Percentiles rank a stretch among this genome's conserved stretches.
Evolutionary conservation across 2,888 invertebrate genomes (phyloP).

Genomic region (Lucinisca nassula): DNA sequence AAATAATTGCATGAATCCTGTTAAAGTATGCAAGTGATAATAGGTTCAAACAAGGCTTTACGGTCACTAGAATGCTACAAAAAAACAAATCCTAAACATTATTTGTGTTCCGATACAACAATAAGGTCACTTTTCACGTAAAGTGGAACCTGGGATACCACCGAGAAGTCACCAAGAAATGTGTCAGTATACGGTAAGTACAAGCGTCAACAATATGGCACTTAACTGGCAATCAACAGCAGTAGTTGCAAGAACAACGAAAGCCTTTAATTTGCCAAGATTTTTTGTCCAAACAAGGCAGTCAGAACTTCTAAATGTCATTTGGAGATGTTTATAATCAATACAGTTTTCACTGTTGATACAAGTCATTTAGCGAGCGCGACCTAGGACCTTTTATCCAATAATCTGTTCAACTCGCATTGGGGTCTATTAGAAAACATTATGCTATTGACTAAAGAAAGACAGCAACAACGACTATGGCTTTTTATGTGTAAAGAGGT

Average conservation of each 20-base stretch:
- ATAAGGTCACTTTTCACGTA: no score
- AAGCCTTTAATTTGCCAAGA: neutral
- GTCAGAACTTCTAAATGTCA: neutral
- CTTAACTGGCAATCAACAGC: neutral
- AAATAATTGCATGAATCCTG: no score
- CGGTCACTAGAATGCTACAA: no score
- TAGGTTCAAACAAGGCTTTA: no score
- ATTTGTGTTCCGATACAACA: no score
- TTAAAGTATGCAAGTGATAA: no score
- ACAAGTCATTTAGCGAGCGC: slow-evolving; percentile 36
- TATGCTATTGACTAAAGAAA: slow-evolving; percentile 13
- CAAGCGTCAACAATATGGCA: neutral
- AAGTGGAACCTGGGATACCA: no score
- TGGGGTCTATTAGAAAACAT: slow-evolving; percentile 26
- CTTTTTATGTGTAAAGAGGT: slow-evolving; percentile 11
- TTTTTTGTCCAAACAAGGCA: neutral
- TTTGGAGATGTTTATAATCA: slow-evolving; percentile 31
- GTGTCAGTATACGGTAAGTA: neutral
- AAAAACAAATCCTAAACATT: no score
- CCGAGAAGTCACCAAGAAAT: no score
- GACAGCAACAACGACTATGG: neutral
- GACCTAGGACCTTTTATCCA: slow-evolving; percentile 42
- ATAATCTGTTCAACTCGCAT: slow-evolving; percentile 11
- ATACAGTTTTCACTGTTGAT: slow-evolving; percentile 55
- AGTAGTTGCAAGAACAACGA: neutral